Evolutionary conservation across 2,113 vertebrate species (phyloP).

Genomic region (Struthidea cinerea): DNA sequence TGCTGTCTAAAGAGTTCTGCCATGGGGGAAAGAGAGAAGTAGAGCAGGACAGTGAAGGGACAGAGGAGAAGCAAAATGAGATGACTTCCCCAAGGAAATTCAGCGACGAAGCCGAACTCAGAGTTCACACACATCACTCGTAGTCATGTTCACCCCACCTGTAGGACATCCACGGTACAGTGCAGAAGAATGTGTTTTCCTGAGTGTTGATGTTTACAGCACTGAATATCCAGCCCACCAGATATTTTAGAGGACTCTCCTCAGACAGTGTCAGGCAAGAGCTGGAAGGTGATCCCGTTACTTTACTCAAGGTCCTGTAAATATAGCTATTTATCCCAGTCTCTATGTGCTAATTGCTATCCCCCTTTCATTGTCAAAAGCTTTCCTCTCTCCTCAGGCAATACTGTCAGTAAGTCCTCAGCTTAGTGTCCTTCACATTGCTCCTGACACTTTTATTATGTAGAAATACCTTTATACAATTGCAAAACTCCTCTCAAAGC

Average conservation of each 20-base stretch:
- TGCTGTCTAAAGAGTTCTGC: not conserved
- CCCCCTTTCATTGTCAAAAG: not conserved
- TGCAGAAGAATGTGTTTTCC: not conserved
- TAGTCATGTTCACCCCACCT: accelerated
- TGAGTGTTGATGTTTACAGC: not conserved
- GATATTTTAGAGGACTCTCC: not conserved
- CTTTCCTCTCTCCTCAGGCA: not conserved
- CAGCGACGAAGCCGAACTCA: not conserved
- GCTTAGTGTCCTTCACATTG: not conserved
- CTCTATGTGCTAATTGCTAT: not conserved
- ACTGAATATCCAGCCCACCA: not conserved
- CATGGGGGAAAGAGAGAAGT: not conserved
- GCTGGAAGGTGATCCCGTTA: not conserved
- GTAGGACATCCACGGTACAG: not conserved
- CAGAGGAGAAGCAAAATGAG: not conserved
- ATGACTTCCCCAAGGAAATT: not conserved
- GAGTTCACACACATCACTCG: accelerated
- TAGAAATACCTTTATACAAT: not conserved
- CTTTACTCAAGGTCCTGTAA: not conserved
- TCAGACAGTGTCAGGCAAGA: not conserved
- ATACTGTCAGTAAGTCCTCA: not conserved
- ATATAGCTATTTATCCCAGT: not conserved
- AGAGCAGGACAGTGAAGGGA: not conserved
- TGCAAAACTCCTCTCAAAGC: not conserved
- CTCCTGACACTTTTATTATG: not conserved